Evolutionary conservation across 2,113 vertebrate species (phyloP).

Genomic region (Acrocephalus arundinaceus): DNA sequence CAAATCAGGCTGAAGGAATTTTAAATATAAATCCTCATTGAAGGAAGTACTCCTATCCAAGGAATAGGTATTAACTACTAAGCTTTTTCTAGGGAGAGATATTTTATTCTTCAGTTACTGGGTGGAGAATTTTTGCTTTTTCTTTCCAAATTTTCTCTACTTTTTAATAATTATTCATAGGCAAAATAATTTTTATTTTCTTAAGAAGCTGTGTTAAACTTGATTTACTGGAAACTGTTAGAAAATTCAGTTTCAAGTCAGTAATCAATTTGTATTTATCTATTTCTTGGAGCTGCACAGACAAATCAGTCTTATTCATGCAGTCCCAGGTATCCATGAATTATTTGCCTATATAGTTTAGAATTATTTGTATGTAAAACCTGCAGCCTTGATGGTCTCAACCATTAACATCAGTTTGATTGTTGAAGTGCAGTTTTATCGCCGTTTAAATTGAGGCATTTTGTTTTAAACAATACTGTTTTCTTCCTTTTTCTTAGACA

Average conservation of each 20-base stretch:
- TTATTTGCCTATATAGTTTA: neutral
- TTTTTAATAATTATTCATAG: neutral
- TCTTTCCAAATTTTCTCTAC: neutral
- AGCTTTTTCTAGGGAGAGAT: neutral
- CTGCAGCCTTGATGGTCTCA: neutral
- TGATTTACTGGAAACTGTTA: neutral
- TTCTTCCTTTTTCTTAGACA: conserved; percentile 54
- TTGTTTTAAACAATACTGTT: neutral
- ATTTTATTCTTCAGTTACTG: neutral
- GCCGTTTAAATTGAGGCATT: neutral
- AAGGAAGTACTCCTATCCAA: neutral
- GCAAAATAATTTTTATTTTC: neutral
- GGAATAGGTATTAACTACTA: neutral
- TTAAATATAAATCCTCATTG: neutral
- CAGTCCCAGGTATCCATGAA: neutral
- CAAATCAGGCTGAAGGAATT: neutral
- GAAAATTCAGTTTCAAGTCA: neutral
- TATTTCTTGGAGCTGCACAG: neutral
- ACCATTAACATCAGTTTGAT: neutral
- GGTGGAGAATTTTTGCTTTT: neutral
- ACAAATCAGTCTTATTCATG: neutral
- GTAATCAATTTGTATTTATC: neutral
- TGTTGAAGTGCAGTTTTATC: neutral
- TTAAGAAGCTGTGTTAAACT: neutral
- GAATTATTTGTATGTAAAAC: neutral